Evolutionary conservation across 2,888 invertebrate genomes (phyloP), one percentile per base, ranked within the genome.

Genomic region (Rhingia campestris): DNA sequence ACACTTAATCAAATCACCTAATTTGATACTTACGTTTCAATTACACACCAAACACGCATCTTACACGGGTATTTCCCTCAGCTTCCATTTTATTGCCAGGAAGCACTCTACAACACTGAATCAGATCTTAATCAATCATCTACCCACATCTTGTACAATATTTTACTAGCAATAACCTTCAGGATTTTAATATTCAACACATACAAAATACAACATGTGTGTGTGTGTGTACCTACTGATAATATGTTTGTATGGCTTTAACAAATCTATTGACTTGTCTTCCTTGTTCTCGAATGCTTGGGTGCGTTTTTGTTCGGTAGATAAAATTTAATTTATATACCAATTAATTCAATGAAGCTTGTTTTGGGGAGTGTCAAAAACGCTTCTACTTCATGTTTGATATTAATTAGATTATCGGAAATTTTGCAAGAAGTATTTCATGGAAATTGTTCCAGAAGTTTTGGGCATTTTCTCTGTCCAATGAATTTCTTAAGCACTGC

Each of bases 141-240:
- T 32, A 12, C 45, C 6, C 54, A 53, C 63, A 73, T 63, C 22
- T 9, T 39, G 35, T 53, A 22, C 51, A n/a, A n/a, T 7, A 49
- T 14, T 35, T 61, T 51, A 35, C 51, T 51, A 5, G 30, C 61
- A 43, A 43, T 53, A 22, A 41, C 51, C 35, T n/a, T 22, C 14
- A 7, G 5, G 37, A 3, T 45, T 35, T 37, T 63, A 63, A 63
- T 54, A 63, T 45, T 63, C 47, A 10, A 9, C 32, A 4, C 37
- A 32, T 30, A 39, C 6, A 37, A n/a, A 63, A 37, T 4, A 22
- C 47, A 22, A 4, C 4, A 14, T 4, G 6, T 47, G 6, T 22
- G 14, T 10, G 12, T 30, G 4, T n/a, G 22, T 22, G 22, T 3
- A 6, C 14, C 7, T 12, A 4, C 43, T 6, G n/a, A 6, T 14